Evolutionary conservation across 2,113 vertebrate species (phyloP).

Genomic region (Emydura subglobosa): DNA sequence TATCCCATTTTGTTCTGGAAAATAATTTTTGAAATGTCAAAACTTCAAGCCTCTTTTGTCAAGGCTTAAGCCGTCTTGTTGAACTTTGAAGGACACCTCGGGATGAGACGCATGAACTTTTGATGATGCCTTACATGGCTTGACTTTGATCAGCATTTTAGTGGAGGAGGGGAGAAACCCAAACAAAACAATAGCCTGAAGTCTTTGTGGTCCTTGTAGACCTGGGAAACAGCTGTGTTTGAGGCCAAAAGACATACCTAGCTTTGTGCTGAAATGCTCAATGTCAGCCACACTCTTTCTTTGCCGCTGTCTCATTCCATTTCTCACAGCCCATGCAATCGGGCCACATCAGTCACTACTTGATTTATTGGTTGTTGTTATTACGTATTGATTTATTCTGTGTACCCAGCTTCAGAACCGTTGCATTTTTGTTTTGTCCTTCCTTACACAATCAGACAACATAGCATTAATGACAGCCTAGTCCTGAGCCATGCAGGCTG

Average conservation of each 20-base stretch:
- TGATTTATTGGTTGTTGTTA: background rate
- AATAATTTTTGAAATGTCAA: slow-evolving; percentile 73
- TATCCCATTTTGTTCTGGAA: slow-evolving; percentile 67
- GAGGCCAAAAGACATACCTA: background rate
- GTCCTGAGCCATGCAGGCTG: background rate
- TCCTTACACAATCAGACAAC: background rate
- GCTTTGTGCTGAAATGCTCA: background rate
- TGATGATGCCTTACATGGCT: slow-evolving; percentile 36
- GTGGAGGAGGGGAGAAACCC: background rate
- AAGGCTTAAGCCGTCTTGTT: slow-evolving; percentile 63
- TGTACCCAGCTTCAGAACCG: background rate
- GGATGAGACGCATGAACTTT: slow-evolving; percentile 57
- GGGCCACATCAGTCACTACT: background rate
- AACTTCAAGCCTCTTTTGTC: slow-evolving; percentile 73
- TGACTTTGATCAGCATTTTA: slow-evolving; percentile 67
- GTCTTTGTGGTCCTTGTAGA: background rate
- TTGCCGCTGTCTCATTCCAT: background rate
- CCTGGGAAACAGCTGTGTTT: background rate
- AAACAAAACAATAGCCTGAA: slow-evolving; percentile 23
- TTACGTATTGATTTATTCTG: no score
- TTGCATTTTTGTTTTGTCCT: background rate
- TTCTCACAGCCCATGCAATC: background rate
- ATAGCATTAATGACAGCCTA: background rate
- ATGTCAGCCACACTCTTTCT: background rate
- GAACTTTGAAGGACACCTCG: slow-evolving; percentile 73